Percentiles rank a stretch among this genome's conserved stretches.
phyloP scores from a whole-genome alignment of 1,140 invertebrate species.

The Whitmania pigra region DNA sequence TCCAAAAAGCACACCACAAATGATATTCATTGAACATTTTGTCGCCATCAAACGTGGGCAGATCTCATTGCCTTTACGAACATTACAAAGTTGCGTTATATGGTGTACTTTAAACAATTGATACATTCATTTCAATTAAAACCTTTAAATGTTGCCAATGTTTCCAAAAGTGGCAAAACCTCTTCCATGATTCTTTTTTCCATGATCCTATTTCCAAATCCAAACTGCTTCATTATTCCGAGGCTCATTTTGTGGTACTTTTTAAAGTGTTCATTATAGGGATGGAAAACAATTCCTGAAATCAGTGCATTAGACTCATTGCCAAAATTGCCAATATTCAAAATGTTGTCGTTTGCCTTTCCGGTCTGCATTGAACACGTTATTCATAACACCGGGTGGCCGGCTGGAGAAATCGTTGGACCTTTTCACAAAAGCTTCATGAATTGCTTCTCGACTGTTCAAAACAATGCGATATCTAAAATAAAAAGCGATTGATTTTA shows the following conservation, averaged over 20 bases:
- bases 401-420: not conserved
- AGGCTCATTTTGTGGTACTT: conserved; percentile 11
- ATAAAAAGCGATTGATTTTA: too few relatives aligned
- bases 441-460: conserved; percentile 1
- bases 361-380: not conserved
- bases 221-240: conserved; percentile 11
- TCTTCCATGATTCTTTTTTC: conserved; percentile 16
- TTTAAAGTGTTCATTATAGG: conserved; percentile 3
- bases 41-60: not conserved
- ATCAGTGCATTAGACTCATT: not conserved
- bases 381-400: not conserved
- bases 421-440: conserved; percentile 5
- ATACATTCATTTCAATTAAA: not conserved
- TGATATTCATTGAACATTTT: conserved; percentile 6
- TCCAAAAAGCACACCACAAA: conserved; percentile 7
- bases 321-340: not conserved
- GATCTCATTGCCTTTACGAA: not conserved
- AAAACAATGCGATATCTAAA: not conserved
- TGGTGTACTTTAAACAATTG: not conserved
- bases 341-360: not conserved
- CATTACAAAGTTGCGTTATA: not conserved
- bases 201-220: conserved; percentile 16
- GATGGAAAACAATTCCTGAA: conserved; percentile 6
- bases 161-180: not conserved
- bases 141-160: not conserved